phyloP scores from a whole-genome alignment of 2,113 vertebrate species.

The Lepus timidus region DNA sequence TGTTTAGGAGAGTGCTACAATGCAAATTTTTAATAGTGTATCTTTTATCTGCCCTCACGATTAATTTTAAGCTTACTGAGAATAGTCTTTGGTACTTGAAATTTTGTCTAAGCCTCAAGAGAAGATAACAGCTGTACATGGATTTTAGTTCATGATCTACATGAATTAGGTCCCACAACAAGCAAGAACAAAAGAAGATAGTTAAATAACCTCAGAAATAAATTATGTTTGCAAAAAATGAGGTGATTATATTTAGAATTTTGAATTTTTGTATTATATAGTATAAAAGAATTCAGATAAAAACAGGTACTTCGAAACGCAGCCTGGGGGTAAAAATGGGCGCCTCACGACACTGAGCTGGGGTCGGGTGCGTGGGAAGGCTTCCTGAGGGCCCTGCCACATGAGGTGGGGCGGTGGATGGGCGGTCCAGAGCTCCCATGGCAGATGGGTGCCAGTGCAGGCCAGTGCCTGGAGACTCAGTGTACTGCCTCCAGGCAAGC shows the following conservation, averaged over 20 bases:
- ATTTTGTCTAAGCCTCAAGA: slow-evolving; percentile 40
- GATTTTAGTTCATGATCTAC: neutral
- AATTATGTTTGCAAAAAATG: slow-evolving; percentile 14
- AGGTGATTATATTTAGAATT: neutral
- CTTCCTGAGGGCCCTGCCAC: too few relatives aligned
- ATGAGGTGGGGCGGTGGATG: too few relatives aligned
- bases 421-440: too few relatives aligned
- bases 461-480: too few relatives aligned
- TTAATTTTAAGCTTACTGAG: slow-evolving; percentile 20
- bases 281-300: neutral
- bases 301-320: neutral
- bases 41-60: neutral
- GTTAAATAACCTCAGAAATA: slow-evolving; percentile 17
- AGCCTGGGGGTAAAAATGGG: too few relatives aligned
- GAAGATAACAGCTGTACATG: neutral
- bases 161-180: neutral
- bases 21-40: neutral
- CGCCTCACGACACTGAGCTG: too few relatives aligned
- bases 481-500: too few relatives aligned
- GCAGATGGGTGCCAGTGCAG: too few relatives aligned
- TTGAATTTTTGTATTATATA: slow-evolving; percentile 8
- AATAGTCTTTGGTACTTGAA: neutral
- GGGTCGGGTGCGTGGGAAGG: too few relatives aligned
- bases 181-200: neutral
- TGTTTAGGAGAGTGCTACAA: neutral